Evolutionary conservation across 2,888 invertebrate genomes (phyloP).

Genomic region (Trimorus sp.): DNA sequence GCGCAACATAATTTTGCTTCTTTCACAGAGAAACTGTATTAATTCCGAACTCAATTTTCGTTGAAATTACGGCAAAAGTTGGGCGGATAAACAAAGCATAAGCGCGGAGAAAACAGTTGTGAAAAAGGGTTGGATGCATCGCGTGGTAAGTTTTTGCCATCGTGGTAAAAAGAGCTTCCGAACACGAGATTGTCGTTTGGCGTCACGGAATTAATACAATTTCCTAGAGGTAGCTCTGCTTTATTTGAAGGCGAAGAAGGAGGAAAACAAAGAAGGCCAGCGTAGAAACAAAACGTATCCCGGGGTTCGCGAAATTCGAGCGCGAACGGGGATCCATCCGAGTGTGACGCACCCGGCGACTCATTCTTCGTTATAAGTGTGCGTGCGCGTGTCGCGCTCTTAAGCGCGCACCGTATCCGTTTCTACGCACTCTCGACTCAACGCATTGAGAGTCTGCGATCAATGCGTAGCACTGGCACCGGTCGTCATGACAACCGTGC

Average conservation of each 20-base stretch:
- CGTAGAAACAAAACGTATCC: constrained; percentile 11
- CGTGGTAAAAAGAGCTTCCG: constrained; percentile 82
- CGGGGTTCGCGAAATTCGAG: constrained; percentile 51
- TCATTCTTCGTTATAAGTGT: constrained; percentile 49
- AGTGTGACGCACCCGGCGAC: constrained; percentile 40
- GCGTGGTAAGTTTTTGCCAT: too few relatives aligned
- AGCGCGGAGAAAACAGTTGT: too few relatives aligned
- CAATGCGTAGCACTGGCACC: constrained; percentile 80
- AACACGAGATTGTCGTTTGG: constrained; percentile 28
- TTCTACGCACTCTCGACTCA: constrained; percentile 74
- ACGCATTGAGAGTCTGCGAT: constrained; percentile 81
- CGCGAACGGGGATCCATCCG: constrained; percentile 46
- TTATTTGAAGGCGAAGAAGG: constrained; percentile 11
- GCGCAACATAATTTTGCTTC: too few relatives aligned
- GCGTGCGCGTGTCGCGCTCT: constrained; percentile 62
- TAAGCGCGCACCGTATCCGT: constrained; percentile 63
- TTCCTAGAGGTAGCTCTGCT: constrained; percentile 19
- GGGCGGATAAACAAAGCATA: too few relatives aligned
- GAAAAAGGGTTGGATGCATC: too few relatives aligned
- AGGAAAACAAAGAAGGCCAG: constrained; percentile 5
- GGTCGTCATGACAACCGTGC: constrained; percentile 79
- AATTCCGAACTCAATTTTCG: too few relatives aligned
- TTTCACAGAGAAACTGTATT: too few relatives aligned
- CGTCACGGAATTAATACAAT: constrained; percentile 50
- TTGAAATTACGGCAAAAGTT: too few relatives aligned